Evolutionary conservation across 2,113 vertebrate genomes (phyloP).

Genomic region (Ictalurus punctatus): DNA sequence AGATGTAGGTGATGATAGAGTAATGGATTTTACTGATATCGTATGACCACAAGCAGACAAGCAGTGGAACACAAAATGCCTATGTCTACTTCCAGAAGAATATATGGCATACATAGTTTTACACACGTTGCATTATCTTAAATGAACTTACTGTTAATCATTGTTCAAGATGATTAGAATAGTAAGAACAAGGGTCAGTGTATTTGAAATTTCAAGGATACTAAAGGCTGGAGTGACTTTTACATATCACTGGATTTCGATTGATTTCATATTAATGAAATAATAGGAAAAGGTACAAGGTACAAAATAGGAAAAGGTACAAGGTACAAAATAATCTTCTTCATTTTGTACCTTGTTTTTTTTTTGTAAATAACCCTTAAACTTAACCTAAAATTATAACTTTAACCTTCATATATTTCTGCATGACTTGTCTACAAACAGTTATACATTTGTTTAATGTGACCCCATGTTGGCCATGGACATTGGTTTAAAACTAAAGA

Average conservation of each 20-base stretch:
- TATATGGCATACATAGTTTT: background rate
- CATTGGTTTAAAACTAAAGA: constrained; percentile 56
- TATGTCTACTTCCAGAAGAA: background rate
- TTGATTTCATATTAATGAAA: background rate
- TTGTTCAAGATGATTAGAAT: background rate
- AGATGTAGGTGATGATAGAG: constrained; percentile 20
- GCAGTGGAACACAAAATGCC: background rate
- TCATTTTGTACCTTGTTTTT: background rate
- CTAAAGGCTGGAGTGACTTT: background rate
- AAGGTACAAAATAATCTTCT: background rate
- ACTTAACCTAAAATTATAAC: background rate
- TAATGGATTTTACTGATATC: constrained; percentile 19
- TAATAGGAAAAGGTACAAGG: background rate
- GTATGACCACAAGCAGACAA: background rate
- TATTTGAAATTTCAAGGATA: background rate
- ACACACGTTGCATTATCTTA: background rate
- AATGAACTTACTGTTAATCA: background rate
- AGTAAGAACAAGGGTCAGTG: too few species aligned
- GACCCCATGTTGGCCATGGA: background rate
- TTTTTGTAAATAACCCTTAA: background rate
- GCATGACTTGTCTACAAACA: background rate
- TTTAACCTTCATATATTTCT: background rate
- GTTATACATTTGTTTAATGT: background rate
- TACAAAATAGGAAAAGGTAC: too few species aligned
- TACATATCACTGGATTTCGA: background rate